Percentiles rank a stretch among this genome's conserved stretches.
Conservation (phyloP, 2,888 invertebrate species). For the Atrina japonica region DNA sequence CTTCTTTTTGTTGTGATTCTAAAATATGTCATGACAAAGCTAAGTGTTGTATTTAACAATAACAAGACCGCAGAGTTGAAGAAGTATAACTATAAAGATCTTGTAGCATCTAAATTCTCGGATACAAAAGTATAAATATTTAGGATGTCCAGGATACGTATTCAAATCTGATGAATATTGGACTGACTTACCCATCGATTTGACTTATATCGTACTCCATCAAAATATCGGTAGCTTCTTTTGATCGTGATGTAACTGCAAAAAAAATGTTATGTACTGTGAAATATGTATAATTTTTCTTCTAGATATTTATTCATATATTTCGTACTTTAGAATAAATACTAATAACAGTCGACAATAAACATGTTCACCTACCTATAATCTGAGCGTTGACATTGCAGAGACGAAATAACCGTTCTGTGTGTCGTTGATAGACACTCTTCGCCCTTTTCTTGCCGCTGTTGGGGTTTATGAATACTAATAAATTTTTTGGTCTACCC, state of each 20-base stretch:
- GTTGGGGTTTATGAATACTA: slow-evolving; percentile 72
- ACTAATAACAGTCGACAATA: too few relatives aligned
- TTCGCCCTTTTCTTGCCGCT: slow-evolving; percentile 67
- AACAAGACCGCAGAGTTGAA: too few relatives aligned
- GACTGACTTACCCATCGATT: slow-evolving; percentile 64
- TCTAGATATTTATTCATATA: background rate
- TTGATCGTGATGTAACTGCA: slow-evolving; percentile 65
- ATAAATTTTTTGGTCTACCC: slow-evolving; percentile 55
- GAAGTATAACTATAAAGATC: too few relatives aligned
- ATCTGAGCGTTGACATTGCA: slow-evolving; percentile 58
- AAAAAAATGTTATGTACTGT: slow-evolving; percentile 19
- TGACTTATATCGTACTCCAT: slow-evolving; percentile 55
- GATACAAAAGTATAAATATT: too few relatives aligned
- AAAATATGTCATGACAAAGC: too few relatives aligned
- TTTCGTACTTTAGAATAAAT: too few relatives aligned
- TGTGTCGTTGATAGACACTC: slow-evolving; percentile 64
- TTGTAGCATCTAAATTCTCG: too few relatives aligned
- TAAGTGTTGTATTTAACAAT: too few relatives aligned
- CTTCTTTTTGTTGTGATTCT: too few relatives aligned
- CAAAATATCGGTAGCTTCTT: slow-evolving; percentile 61
- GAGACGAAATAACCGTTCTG: slow-evolving; percentile 61
- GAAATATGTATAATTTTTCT: background rate
- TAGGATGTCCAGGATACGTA: background rate
- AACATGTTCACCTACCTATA: slow-evolving; percentile 52
- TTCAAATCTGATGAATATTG: background rate